Percentiles rank a stretch among this genome's conserved stretches.
These are phyloP conservation scores for Pseudomyrmex concolor DNA, from an alignment of 1,140 invertebrate species.

Conservation along the genomic window DNA sequence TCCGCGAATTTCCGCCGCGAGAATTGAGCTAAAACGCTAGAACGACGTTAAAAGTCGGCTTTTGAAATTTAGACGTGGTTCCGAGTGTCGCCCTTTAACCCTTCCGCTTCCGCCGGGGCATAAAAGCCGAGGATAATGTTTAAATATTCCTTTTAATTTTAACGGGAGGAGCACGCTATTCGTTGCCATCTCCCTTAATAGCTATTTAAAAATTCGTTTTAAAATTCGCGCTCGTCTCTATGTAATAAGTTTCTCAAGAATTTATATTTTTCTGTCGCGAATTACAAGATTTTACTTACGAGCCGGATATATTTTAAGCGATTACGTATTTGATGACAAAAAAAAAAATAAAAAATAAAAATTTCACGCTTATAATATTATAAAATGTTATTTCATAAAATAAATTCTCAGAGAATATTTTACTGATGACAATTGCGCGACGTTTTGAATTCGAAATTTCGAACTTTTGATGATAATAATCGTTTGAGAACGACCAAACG, in stretches of 20 bases:
- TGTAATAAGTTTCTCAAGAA: no score
- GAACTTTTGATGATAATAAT: conserved; percentile 29
- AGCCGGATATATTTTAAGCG: no score
- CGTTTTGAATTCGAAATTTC: conserved; percentile 18
- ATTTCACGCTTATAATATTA: no score
- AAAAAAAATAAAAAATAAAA: no score
- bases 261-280: no score
- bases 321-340: no score
- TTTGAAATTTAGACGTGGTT: conserved; percentile 68
- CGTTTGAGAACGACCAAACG: conserved; percentile 18
- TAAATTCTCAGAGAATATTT: no score
- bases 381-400: no score
- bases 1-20: conserved; percentile 44
- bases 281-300: no score
- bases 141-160: conserved; percentile 36
- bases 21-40: conserved; percentile 54
- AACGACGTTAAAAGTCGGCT: conserved; percentile 62
- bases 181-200: background rate
- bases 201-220: conserved; percentile 1
- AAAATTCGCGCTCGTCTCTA: conserved; percentile 60
- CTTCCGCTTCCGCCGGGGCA: background rate
- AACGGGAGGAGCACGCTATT: background rate
- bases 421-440: background rate
- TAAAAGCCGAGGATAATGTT: background rate
- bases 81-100: conserved; percentile 44